Evolutionary conservation across 2,113 vertebrate genomes (phyloP), one percentile per base, ranked within the genome.

Genomic region (Callopanchax toddi): DNA sequence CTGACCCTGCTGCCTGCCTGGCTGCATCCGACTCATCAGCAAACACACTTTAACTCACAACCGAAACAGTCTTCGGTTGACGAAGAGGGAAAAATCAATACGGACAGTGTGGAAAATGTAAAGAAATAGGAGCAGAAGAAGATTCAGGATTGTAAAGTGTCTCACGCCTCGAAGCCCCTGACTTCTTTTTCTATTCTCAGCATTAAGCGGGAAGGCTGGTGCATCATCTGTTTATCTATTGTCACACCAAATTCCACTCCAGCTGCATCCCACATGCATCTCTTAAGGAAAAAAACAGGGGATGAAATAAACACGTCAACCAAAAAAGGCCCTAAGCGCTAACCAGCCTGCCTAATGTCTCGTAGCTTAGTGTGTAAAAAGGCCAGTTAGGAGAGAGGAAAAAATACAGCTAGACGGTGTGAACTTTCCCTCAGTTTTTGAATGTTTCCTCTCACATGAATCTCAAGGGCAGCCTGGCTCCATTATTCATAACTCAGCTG

Each of bases 401-500:
- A 53, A 12, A 81, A 81, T 70, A 74, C 73, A 79, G 61, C 21
- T 26, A 71, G 36, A 76, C 82, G 67, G 83, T 79, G 62, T 64
- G 78, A 87, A 87, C 88, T 81, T 84, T 71, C 56, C 59, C 74
- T 60, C 44, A 73, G 45, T 61, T 63, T 60, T 76, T 84, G 83
- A 85, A 79, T 57, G 64, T 82, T 75, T 68, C 62, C 78, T 76
- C 74, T 85, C 82, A 82, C 72, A 80, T 90, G 89, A 90, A 91
- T 91, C 90, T 84, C 83, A 90, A 92, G 84, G 87, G 71, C 77
- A 83, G 64, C 54, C 68, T 46, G 60, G 51, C 51, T 91, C 71
- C 89, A 91, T 92, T 90, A 90, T 92, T 92, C 89, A 91, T 86
- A 69, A 77, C 56, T 83, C 87, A 87, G 85, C 86, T 91, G 84